Evolutionary conservation across 2,888 invertebrate genomes (phyloP), one percentile per base, ranked within the genome.

Genomic region (Celastrina argiolus): DNA sequence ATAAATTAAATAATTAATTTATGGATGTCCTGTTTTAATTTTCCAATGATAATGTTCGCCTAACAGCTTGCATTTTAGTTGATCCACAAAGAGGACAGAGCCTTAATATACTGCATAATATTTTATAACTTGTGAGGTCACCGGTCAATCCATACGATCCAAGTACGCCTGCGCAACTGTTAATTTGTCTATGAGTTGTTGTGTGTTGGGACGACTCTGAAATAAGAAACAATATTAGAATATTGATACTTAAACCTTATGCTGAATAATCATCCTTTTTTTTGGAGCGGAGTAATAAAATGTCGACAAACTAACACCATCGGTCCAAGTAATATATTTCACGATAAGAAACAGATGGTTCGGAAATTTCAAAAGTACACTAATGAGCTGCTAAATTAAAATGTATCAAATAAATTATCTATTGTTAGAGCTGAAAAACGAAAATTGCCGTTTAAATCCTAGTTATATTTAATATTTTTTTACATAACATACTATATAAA

Each of bases 141-240:
- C 36, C 18, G 41, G 18, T 84, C 76, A 90, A 78, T 90, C 90
- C 87, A 91, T 83, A 70, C 90, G 86, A 73, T 91, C 91, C 68
- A 91, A 75, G 70, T 89, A 86, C 77, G 87, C 85, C 75, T 90
- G 89, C 76, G 87, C 90, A 68, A 86, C 83, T n/a, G 88, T 82
- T 34, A 91, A 77, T 69, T 84, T 81, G 64, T 90, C 88, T 69
- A 91, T 89, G 58, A 91, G 83, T 2, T 79, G 80, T 69, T 88
- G 88, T 3, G 90, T 89, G 73, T 90, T 88, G 1, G 90, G 85
- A 18, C 89, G 85, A 39, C 88, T 81, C 90, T 90, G 85, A 1
- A 83, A 84, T 18, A 36, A 61, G 63, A n/a, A 71, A 66, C 64
- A 63, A 45, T 10, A 63, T 26, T 45, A 58, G 22, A 56, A 28